These are phyloP conservation scores for Periophthalmus modestus DNA, from an alignment of 2,113 vertebrate species.

Conservation along the genomic window DNA sequence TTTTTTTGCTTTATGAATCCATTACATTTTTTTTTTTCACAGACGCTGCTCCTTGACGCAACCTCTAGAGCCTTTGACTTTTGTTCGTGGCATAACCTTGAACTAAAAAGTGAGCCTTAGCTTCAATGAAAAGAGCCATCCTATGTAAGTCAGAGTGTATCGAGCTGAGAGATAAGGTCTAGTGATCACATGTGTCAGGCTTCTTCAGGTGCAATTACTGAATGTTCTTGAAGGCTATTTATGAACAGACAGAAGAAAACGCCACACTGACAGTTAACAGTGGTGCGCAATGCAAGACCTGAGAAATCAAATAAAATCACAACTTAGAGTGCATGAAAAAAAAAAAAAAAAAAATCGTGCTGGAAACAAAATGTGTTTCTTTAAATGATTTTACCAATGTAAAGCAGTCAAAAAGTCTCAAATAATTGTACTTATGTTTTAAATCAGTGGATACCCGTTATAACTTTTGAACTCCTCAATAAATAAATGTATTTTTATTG, in stretches of 20 bases:
- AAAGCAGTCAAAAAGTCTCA: no score
- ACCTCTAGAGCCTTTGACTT: slow-evolving; percentile 35
- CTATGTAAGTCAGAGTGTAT: slow-evolving; percentile 25
- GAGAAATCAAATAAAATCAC: no score
- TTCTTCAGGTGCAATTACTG: slow-evolving; percentile 7
- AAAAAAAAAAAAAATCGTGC: no score
- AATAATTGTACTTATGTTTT: no score
- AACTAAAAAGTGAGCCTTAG: slow-evolving; percentile 32
- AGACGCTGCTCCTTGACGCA: slow-evolving; percentile 21
- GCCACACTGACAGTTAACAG: no score
- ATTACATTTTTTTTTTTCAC: slow-evolving; percentile 26
- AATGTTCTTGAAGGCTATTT: not conserved
- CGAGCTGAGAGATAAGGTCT: slow-evolving; percentile 27
- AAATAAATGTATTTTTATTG: no score
- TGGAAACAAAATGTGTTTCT: no score
- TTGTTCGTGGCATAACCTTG: slow-evolving; percentile 27
- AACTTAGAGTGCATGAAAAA: no score
- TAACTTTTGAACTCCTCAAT: no score
- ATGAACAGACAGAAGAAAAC: not conserved
- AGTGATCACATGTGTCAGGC: slow-evolving; percentile 6
- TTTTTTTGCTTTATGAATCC: slow-evolving; percentile 13
- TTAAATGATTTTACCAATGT: no score
- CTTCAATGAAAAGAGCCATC: slow-evolving; percentile 20
- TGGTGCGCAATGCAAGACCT: no score
- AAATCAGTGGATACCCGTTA: no score